Conservation (phyloP, 1,140 invertebrate species). For the Melipona quadrifasciata region DNA sequence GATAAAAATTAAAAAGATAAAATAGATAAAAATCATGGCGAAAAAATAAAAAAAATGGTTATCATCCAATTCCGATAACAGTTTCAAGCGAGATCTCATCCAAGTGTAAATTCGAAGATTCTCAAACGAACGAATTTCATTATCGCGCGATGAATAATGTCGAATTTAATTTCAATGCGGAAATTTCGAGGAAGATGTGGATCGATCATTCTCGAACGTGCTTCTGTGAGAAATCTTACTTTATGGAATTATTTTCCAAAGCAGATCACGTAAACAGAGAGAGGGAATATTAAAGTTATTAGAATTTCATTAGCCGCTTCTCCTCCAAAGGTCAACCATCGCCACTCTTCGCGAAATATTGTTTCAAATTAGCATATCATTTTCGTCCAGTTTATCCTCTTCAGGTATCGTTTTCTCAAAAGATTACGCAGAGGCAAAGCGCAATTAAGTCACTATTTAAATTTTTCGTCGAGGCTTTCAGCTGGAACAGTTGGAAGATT, state of each 20-base stretch:
- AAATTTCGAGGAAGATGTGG: not conserved
- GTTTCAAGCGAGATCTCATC: not conserved
- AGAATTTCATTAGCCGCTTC: not conserved
- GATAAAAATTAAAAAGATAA: too few relatives aligned
- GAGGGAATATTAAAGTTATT: not conserved
- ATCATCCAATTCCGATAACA: not conserved
- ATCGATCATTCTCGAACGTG: not conserved
- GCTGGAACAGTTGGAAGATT: not conserved
- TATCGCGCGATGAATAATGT: fast-evolving
- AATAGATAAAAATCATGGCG: not conserved
- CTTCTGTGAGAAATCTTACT: not conserved
- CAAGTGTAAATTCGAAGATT: not conserved
- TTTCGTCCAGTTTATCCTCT: too few relatives aligned
- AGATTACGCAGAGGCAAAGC: too few relatives aligned
- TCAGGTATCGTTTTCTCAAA: too few relatives aligned
- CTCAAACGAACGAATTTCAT: not conserved
- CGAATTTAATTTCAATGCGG: not conserved
- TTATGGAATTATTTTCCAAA: not conserved
- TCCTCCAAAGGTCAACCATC: not conserved
- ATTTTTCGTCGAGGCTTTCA: too few relatives aligned
- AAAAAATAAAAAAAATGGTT: not conserved
- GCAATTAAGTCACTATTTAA: too few relatives aligned
- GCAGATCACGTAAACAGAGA: not conserved
- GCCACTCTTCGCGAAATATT: not conserved
- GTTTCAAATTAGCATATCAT: not conserved